Evolutionary conservation across 2,888 invertebrate genomes (phyloP).

Genomic region (Melanostoma mellinum): DNA sequence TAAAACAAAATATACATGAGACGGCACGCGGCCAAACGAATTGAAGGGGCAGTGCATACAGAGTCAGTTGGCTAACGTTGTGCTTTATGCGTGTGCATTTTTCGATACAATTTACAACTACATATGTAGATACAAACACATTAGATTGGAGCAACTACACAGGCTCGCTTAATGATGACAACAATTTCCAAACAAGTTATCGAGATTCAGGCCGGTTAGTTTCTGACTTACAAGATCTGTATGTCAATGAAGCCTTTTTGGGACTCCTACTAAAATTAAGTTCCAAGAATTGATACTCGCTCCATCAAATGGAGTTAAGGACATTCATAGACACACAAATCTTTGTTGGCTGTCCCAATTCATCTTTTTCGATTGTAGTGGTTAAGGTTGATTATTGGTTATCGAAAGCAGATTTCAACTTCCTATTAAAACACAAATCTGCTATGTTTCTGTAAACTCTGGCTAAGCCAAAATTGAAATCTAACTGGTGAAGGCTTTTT

Average conservation of each 20-base stretch:
- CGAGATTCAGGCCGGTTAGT: conserved; percentile 18
- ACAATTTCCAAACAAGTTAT: conserved; percentile 44
- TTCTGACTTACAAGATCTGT: conserved; percentile 14
- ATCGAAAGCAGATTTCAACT: too few relatives aligned
- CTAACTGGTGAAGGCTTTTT: conserved; percentile 52
- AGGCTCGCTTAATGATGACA: conserved; percentile 18
- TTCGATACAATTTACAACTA: conserved; percentile 22
- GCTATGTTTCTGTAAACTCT: not conserved
- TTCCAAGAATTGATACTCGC: not conserved
- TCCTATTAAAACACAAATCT: too few relatives aligned
- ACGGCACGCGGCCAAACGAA: conserved; percentile 28
- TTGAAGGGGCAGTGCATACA: conserved; percentile 46
- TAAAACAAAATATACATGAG: conserved; percentile 37
- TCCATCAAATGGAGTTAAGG: not conserved
- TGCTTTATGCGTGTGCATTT: conserved; percentile 23
- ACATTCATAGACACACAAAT: not conserved
- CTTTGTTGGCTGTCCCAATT: too few relatives aligned
- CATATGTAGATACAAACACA: conserved; percentile 5
- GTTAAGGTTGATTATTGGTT: too few relatives aligned
- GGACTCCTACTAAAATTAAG: not conserved
- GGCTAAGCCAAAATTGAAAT: conserved; percentile 22
- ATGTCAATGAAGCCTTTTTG: conserved; percentile 12
- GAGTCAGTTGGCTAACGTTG: conserved; percentile 1
- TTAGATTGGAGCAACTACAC: not conserved
- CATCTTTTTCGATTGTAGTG: too few relatives aligned